Evolutionary conservation across 2,888 invertebrate species (phyloP).

Genomic region (Heliconius erato): DNA sequence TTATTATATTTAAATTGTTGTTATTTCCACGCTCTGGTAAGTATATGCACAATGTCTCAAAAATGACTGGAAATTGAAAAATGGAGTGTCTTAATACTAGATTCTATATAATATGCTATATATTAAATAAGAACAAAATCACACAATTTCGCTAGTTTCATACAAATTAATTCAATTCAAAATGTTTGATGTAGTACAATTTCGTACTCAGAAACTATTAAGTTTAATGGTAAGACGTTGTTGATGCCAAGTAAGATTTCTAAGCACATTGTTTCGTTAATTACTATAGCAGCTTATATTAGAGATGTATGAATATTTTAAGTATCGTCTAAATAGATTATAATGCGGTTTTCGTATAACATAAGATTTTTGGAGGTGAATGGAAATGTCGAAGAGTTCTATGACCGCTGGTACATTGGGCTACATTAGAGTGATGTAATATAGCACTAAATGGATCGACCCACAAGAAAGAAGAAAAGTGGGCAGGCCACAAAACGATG

Average conservation of each 20-base stretch:
- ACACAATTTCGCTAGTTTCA: not conserved
- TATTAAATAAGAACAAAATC: too few species aligned
- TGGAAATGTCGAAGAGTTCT: not conserved
- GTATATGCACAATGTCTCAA: too few species aligned
- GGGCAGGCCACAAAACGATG: too few species aligned
- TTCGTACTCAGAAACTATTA: conserved; percentile 6
- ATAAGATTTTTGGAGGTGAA: not conserved
- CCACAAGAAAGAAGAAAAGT: too few species aligned
- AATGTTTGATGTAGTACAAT: conserved; percentile 15
- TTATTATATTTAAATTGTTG: too few species aligned
- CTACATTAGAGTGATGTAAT: too few species aligned
- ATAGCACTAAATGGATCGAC: too few species aligned
- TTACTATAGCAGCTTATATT: conserved; percentile 12
- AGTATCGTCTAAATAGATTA: conserved; percentile 10
- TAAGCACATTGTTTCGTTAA: conserved; percentile 16
- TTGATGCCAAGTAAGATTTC: conserved; percentile 9
- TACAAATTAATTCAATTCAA: not conserved
- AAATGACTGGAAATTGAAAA: too few species aligned
- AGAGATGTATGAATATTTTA: not conserved
- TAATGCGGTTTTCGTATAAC: not conserved
- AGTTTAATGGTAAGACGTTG: conserved; percentile 17
- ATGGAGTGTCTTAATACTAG: too few species aligned
- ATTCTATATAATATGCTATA: too few species aligned
- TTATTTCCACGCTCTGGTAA: too few species aligned
- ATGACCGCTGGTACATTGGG: too few species aligned